Base-by-base conservation (phyloP, 2,888 invertebrate species). In the Calliphora vomitoria region DNA sequence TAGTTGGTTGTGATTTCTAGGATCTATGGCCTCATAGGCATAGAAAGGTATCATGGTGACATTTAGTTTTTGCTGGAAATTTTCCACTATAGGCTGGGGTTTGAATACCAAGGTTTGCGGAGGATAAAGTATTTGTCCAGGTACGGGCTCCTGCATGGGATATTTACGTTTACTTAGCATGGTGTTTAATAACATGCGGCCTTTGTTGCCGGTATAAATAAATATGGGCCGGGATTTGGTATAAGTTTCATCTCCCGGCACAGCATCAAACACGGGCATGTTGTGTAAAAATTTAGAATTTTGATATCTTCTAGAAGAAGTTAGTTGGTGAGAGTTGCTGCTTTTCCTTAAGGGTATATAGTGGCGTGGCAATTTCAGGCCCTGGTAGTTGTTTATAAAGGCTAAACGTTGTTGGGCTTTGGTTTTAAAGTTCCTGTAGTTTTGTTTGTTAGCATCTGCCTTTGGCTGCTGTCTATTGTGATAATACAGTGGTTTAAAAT, bases 61-160 rank as follows among this genome's bases (percentile, higher is more conserved):
- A 78, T 92, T 92, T 3, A 91, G 50, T 53, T 89, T 44, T n/a
- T 90, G 71, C 41, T 66, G 60, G 4, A 90, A 91, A 4, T 90
- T 90, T 44, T 92, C 89, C 44, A 92, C 90, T 25, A 92, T 90
- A 0, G 92, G 92, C 55, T 91, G 91, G 4, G 92, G 92, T 3
- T 92, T 91, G 20, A 93, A 92, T 79, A 92, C 90, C 25, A 93
- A 91, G 20, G 91, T 90, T 18, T 88, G 90, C 0, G 93, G 94
- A 18, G 93, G 93, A 88, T 92, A 92, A 6, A 94, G 90, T 1
- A 92, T 88, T 80, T 93, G 92, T 0, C 93, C 93, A 0, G 93
- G 93, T 78, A 93, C 92, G 4, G 93, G 93, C 75, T 93, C 93
- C 86, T 92, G 91, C 93, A 93, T 93, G 50, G 92, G 92, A 91